These are phyloP conservation scores for Oreonectes daqikongensis DNA, from an alignment of 2,797 vertebrate species.

Conservation along the genomic window DNA sequence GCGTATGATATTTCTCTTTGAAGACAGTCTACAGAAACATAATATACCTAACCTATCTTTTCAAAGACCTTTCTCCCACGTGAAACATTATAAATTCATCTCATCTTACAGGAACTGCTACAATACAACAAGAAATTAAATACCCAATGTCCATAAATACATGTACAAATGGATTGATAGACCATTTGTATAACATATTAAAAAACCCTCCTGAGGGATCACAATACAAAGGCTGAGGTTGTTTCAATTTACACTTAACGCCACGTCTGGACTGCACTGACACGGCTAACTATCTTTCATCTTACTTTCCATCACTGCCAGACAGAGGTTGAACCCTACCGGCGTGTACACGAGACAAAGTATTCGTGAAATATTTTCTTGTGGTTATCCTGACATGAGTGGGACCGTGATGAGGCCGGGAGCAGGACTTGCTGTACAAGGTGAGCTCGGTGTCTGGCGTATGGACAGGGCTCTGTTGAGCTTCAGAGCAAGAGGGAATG, in stretches of 20 bases:
- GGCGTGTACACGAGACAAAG: conserved; percentile 38
- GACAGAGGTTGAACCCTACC: conserved; percentile 42
- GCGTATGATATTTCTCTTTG: neutral
- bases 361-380: conserved; percentile 48
- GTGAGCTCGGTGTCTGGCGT: conserved; percentile 50
- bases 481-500: conserved; percentile 62
- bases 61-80: neutral
- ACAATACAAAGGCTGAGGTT: conserved; percentile 25
- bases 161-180: conserved; percentile 2
- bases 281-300: conserved; percentile 44
- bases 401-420: conserved; percentile 53
- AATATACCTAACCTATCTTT: neutral
- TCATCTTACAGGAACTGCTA: conserved; percentile 11
- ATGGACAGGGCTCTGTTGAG: conserved; percentile 62
- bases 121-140: conserved; percentile 11
- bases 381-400: conserved; percentile 43
- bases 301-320: conserved; percentile 34
- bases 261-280: conserved; percentile 31
- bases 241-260: conserved; percentile 15
- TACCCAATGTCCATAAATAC: neutral
- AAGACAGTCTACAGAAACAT: neutral
- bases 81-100: conserved; percentile 3
- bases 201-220: neutral
- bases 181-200: neutral
- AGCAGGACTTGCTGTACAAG: conserved; percentile 55